Conservation (phyloP, 2,888 invertebrate species). For the Serrognathus titanus region DNA sequence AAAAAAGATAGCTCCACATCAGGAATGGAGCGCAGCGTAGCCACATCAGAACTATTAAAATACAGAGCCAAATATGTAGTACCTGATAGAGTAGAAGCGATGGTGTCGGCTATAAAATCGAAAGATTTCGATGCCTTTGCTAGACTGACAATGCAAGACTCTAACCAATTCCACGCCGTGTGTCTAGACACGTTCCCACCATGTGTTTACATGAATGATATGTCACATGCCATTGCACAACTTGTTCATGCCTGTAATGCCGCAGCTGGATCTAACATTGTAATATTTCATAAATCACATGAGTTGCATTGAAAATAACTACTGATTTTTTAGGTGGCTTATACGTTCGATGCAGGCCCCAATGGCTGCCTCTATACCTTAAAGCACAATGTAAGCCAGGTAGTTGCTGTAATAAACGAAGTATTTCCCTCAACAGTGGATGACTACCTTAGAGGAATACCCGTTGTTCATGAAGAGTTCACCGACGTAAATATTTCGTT, state of each 20-base stretch:
- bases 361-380: conserved; percentile 89
- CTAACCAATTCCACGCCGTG: conserved; percentile 94
- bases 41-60: conserved; percentile 79
- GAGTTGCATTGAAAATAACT: not conserved
- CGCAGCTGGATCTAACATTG: conserved; percentile 50
- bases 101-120: conserved; percentile 57
- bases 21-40: conserved; percentile 80
- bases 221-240: conserved; percentile 75
- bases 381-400: conserved; percentile 67
- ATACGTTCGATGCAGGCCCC: conserved; percentile 98
- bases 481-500: conserved; percentile 34
- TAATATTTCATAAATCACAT: not conserved
- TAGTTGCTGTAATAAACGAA: conserved; percentile 65
- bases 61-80: conserved; percentile 71
- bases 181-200: conserved; percentile 94
- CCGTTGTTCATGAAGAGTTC: conserved; percentile 37
- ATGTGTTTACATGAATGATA: conserved; percentile 86
- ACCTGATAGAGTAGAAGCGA: conserved; percentile 63
- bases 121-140: conserved; percentile 82
- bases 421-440: conserved; percentile 63
- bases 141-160: conserved; percentile 94
- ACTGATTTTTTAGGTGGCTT: conserved; percentile 74
- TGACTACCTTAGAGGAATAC: conserved; percentile 59
- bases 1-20: conserved; percentile 84
- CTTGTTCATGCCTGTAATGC: conserved; percentile 83